These are phyloP conservation scores for Trissolcus basalis DNA, from an alignment of 1,140 invertebrate species.

Conservation along the genomic window DNA sequence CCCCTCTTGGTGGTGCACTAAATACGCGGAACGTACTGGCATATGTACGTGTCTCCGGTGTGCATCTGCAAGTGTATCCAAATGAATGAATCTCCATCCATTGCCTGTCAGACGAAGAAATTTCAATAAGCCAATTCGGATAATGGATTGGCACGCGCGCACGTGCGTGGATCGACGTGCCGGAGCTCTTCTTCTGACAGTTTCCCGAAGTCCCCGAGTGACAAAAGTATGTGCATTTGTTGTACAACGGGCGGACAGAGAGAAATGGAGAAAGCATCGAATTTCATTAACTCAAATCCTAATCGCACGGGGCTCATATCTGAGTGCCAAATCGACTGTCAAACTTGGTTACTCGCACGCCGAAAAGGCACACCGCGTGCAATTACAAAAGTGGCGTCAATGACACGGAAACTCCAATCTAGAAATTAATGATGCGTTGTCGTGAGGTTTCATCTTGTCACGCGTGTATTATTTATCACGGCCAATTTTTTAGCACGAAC, in stretches of 20 bases:
- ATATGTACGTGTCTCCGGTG: conserved; percentile 47
- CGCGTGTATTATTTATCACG: conserved; percentile 16
- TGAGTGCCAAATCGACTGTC: conserved; percentile 43
- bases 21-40: conserved; percentile 42
- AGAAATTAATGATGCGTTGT: conserved; percentile 38
- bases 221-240: conserved; percentile 57
- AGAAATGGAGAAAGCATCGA: conserved; percentile 44
- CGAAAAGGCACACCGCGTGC: neutral
- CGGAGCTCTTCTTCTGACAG: conserved; percentile 52
- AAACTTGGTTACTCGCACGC: conserved; percentile 8
- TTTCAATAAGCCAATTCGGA: conserved; percentile 76
- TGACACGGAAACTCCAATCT: conserved; percentile 18
- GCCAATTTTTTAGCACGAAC: conserved; percentile 6
- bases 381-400: conserved; percentile 29
- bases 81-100: conserved; percentile 73
- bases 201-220: conserved; percentile 33
- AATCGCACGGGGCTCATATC: conserved; percentile 16
- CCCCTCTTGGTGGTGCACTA: conserved; percentile 30
- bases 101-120: conserved; percentile 72
- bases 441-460: conserved; percentile 14
- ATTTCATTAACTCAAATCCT: conserved; percentile 52
- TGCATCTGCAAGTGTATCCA: conserved; percentile 67
- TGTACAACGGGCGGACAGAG: conserved; percentile 31
- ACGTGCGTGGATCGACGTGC: conserved; percentile 57
- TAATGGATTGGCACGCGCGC: conserved; percentile 74